Conservation (phyloP, 2,797 vertebrate species). For the Microtus obscurus region DNA sequence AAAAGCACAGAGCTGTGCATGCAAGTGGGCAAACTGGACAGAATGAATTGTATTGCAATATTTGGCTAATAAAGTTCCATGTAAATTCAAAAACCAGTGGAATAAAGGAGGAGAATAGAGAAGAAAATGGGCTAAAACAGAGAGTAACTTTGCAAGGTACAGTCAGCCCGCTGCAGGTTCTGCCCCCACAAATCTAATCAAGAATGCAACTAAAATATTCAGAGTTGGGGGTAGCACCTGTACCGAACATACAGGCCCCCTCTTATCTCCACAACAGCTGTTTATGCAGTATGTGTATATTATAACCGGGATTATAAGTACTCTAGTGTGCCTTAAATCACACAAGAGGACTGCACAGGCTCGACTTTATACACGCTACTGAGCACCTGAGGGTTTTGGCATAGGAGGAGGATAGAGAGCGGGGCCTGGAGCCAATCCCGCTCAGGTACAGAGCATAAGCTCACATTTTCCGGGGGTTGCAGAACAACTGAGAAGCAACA, state of each 20-base stretch:
- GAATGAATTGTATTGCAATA: slow-evolving; percentile 12
- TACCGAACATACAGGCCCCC: neutral
- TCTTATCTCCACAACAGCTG: neutral
- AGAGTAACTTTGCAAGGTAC: neutral
- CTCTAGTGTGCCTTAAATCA: neutral
- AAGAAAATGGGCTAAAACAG: neutral
- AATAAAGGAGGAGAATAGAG: neutral
- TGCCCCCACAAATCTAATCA: neutral
- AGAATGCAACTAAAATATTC: neutral
- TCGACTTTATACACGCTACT: neutral
- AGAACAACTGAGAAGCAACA: neutral
- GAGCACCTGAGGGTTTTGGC: neutral
- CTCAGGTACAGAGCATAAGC: neutral
- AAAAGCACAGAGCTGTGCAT: neutral
- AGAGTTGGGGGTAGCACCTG: neutral
- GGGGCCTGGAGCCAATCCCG: neutral
- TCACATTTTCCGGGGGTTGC: neutral
- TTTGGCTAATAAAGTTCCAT: neutral
- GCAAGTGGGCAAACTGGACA: neutral
- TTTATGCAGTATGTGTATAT: neutral
- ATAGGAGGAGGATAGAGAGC: neutral
- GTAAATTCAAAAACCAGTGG: slow-evolving; percentile 4
- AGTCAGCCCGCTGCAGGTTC: neutral
- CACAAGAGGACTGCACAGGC: neutral
- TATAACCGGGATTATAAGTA: neutral